A percentile compares a stretch with the other conserved stretches of the same genome.
phyloP scores from a whole-genome alignment of 2,113 vertebrate species.

The Pipa parva region DNA sequence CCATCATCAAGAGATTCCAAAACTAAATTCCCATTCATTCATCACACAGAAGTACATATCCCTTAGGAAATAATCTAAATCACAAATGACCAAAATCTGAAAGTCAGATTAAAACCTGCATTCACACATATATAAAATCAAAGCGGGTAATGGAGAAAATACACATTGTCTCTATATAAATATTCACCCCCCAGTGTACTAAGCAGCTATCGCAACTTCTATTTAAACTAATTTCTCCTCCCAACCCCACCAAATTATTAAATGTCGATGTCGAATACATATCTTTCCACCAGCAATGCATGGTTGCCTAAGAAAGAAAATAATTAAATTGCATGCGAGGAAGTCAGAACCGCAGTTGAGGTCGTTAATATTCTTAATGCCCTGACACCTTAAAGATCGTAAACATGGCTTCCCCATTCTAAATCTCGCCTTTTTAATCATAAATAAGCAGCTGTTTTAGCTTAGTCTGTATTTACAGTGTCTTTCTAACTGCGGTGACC shows the following conservation, averaged over 20 bases:
- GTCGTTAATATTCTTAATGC: conserved; percentile 52
- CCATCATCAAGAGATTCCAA: no score
- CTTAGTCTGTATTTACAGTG: conserved; percentile 47
- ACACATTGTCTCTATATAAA: no score
- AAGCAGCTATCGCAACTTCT: no score
- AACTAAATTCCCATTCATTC: no score
- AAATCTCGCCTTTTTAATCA: conserved; percentile 47
- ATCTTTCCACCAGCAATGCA: conserved; percentile 42
- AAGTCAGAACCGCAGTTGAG: conserved; percentile 41
- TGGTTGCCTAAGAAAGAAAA: conserved; percentile 43
- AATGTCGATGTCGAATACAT: not conserved
- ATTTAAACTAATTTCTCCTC: no score
- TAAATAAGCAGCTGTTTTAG: conserved; percentile 51
- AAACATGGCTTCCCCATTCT: conserved; percentile 48
- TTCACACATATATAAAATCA: no score
- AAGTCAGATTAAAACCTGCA: no score
- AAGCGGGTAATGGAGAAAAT: no score
- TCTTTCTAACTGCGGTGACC: conserved; percentile 49
- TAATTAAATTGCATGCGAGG: conserved; percentile 38
- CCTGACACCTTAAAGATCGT: conserved; percentile 45
- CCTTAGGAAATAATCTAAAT: no score
- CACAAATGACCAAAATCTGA: no score
- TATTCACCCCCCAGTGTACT: no score
- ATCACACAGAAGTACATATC: no score
- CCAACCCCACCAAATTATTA: not conserved